Evolutionary conservation across 2,888 invertebrate species (phyloP), one percentile per base, ranked within the genome.

Genomic region (Zaprionus bogoriensis): DNA sequence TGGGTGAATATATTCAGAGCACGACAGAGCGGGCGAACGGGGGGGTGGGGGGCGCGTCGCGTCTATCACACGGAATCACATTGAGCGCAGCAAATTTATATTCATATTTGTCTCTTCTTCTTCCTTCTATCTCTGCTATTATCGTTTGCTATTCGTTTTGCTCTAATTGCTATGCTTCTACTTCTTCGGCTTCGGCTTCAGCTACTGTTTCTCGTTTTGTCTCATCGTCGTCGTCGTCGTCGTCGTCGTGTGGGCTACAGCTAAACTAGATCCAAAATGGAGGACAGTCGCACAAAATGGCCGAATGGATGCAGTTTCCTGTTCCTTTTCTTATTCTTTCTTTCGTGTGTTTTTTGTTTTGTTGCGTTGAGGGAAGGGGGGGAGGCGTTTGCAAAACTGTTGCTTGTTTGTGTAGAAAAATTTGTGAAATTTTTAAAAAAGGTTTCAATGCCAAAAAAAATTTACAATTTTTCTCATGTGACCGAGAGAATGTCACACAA

Each of bases 401-500:
- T 19, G 30, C 7, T 23, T 23, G 23, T 23, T 5, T 23, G 23
- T 12, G 38, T 36, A 47, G 78, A 85, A 82, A 84, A 84, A 84
- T 87, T 79, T 64, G 84, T 77, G 67, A 70, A 87, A 87, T 83
- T 87, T 87, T 83, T 38, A 25, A 25, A 25, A 9, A 14, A 22
- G 12, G 32, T 45, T 46, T 44, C 30, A 42, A 59, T 53, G 67
- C 64, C 77, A 72, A 82, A 45, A 45, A 57, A 87, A 86, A 87
- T 85, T 67, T 69, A 86, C 86, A 84, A 87, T 82, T 82, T 85
- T 73, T 48, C 14, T 63, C 53, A 68, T 55, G 58, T 52, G 53
- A 57, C 64, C 69, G 77, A 81, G 63, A 88, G 79, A 58, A 87
- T 81, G 68, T 79, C 85, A 71, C 89, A 90, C 46, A 90, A 76